A percentile compares a stretch with the other conserved stretches of the same genome.
Evolutionary conservation across 2,888 invertebrate genomes (phyloP).

Genomic region (Scaptodrosophila latifasciaeformis): DNA sequence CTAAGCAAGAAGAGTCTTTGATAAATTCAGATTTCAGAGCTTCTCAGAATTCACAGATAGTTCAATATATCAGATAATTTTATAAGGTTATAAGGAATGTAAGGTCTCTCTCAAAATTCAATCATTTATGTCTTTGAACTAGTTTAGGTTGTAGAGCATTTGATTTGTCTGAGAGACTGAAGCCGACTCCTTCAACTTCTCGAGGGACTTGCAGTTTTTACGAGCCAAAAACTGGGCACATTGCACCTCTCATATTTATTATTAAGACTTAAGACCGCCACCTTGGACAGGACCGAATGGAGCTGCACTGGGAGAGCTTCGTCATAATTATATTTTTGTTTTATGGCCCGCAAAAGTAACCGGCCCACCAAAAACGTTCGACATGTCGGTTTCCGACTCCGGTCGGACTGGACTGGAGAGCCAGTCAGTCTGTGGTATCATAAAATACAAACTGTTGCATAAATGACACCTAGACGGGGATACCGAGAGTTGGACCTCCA

Average conservation of each 20-base stretch:
- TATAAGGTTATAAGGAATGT: no score
- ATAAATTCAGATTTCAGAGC: no score
- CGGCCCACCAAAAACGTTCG: constrained; percentile 54
- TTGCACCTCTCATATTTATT: constrained; percentile 47
- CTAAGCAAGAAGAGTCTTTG: no score
- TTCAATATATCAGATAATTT: no score
- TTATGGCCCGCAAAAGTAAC: constrained; percentile 62
- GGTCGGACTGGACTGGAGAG: no score
- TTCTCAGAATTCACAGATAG: no score
- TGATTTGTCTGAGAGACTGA: background rate
- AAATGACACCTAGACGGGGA: constrained; percentile 63
- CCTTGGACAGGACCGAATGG: background rate
- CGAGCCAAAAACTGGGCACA: constrained; percentile 25
- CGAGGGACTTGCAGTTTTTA: constrained; percentile 31
- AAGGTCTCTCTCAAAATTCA: no score
- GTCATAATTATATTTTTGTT: constrained; percentile 61
- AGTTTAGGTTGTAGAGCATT: background rate
- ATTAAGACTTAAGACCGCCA: constrained; percentile 46
- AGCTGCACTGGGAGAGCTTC: constrained; percentile 24
- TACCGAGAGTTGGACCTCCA: constrained; percentile 21
- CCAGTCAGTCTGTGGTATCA: constrained; percentile 26
- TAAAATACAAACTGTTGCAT: constrained; percentile 65
- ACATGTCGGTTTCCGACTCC: constrained; percentile 12
- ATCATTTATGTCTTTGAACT: no score
- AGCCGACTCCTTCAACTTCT: constrained; percentile 7